Base-by-base conservation (phyloP, 2,888 invertebrate genomes). In the Drosophila peninsularis region DNA sequence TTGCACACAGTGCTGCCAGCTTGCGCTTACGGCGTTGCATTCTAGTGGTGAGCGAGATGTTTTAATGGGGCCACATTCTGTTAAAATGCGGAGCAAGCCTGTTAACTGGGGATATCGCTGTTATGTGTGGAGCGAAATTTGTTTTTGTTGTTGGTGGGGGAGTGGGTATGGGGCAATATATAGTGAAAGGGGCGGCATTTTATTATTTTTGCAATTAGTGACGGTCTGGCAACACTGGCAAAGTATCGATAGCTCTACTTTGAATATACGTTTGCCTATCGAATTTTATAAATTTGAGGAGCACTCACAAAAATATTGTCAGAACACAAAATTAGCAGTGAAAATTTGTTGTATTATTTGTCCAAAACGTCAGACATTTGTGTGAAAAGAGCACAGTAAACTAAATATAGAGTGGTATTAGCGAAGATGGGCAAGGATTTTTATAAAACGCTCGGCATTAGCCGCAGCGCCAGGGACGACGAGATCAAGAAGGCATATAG, bases 401-500 rank as follows among this genome's bases (percentile, higher is more conserved):
- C 7, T 54, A 14, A 50, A n/a, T 34, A 30, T 13, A 49, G 9
- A 27, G 21, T 19, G 17, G 32, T 10, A 45, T 24, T 50, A 32
- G 5, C n/a, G 42, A 34, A 27, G 89, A 98, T 99, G 99, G 99
- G 98, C 58, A 99, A 98, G 93, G 98, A 99, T 93, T 99, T 98
- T 92, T 99, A 99, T 93, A 97, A 97, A 93, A 97, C 96, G 87
- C 94, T 99, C 68, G 98, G 98, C 70, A 94, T 99, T 64, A 83
- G 94, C 47, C 97, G 96, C 93, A 95, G 95, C 11, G 98, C 99
- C 21, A 94, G 95, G 39, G 99, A 99, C 84, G 99, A 99, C 91
- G 99, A 99, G 91, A 98, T 99, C 89, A 98, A 98, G 92, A 99
- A 98, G 91, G 98, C 98, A 0, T 99, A 99, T 92, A 94, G 98